Evolutionary conservation across 2,888 invertebrate genomes (phyloP), one percentile per base, ranked within the genome.

Genomic region (Drosophila barbarae): DNA sequence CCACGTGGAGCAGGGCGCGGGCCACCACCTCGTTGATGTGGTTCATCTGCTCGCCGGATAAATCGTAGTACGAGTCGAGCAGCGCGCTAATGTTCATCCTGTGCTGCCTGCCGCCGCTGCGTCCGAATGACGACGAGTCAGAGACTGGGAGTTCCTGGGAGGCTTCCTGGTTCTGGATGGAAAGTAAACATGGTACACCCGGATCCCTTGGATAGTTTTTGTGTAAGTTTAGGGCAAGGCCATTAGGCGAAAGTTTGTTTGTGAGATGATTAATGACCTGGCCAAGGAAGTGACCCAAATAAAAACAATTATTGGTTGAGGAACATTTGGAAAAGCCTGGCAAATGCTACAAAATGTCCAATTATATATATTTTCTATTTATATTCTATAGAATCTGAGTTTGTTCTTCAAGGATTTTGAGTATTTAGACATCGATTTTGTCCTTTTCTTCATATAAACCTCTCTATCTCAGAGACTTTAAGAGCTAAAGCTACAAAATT

Each of bases 31-130:
- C 66, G 51, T 79, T 86, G 1, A 84, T 74, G 39, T 77, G 49
- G 15, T 75, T 76, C 53, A 42, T 42, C 58, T 84, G 74, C 54
- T 76, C 76, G 3, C 80, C 80, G 42, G 84, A 76, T 7, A 63
- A 64, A 8, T 74, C 71, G 12, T 69, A 63, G 35, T 81, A 86
- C 34, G 74, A 65, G 26, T 63, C 13, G 32, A 73, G 56, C 44
- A 86, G 53, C 32, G 64, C 72, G 12, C 77, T 71, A 57, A 79
- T 75, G 66, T 86, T 86, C 86, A 86, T 86, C 28, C 4, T 47
- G 46, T 18, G 13, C 46, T 8, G 46, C 30, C 60, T 47, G 49
- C n/a, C 34, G 38, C 21, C 3, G 30, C 18, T 18, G 18, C 18
- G 18, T 18, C 18, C 36, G 26, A 68, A 26, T 57, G 58, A 46